phyloP scores from a whole-genome alignment of 2,888 invertebrate species.

The Proisotoma minuta region DNA sequence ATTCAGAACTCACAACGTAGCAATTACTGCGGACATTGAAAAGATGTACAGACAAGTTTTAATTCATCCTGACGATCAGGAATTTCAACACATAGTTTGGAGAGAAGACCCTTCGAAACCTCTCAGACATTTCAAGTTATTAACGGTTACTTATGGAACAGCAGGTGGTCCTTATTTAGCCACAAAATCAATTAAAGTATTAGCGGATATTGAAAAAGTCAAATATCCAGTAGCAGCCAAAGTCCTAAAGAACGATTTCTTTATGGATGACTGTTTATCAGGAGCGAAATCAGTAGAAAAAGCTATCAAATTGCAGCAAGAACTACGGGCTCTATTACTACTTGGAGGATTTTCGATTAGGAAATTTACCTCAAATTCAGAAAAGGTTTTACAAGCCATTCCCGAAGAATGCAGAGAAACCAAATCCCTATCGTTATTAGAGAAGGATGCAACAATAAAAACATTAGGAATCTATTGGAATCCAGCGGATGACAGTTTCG shows the following conservation, averaged over 20 bases:
- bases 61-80: constrained; percentile 44
- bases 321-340: not conserved
- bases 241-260: constrained; percentile 50
- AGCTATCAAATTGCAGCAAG: not conserved
- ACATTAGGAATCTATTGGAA: constrained; percentile 5
- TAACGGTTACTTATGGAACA: constrained; percentile 49
- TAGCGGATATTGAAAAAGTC: constrained; percentile 42
- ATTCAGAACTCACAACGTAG: constrained; percentile 46
- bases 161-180: constrained; percentile 47
- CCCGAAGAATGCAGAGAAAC: not conserved
- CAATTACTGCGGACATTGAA: constrained; percentile 49
- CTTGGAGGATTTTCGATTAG: not conserved
- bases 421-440: not conserved
- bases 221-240: constrained; percentile 47
- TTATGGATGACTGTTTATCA: constrained; percentile 44
- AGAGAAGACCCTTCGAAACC: constrained; percentile 33
- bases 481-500: not conserved
- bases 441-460: not conserved
- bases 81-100: constrained; percentile 50
- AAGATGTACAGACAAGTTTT: constrained; percentile 49
- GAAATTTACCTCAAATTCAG: constrained; percentile 9
- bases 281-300: not conserved
- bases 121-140: constrained; percentile 29
- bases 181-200: constrained; percentile 40
- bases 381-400: not conserved